Evolutionary conservation across 2,113 vertebrate species (phyloP).

Genomic region (Hucho hucho): DNA sequence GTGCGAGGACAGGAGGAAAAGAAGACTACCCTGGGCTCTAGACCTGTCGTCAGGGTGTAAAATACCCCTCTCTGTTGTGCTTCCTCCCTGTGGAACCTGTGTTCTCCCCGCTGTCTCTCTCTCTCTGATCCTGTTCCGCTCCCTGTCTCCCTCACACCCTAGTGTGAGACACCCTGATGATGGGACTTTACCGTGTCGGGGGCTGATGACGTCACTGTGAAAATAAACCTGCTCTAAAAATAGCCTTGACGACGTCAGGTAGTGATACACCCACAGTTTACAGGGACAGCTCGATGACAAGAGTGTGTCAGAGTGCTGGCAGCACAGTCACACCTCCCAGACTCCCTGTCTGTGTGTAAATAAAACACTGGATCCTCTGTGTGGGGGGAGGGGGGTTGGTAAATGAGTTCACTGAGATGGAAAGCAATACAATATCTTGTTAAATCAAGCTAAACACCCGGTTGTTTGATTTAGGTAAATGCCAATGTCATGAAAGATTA

Average conservation of each 20-base stretch:
- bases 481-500: too few species aligned
- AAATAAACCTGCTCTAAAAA: conserved; percentile 27
- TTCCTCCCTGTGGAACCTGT: conserved; percentile 1
- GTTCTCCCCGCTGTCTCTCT: not conserved
- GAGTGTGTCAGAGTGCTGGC: not conserved
- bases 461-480: too few species aligned
- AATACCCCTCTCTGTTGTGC: not conserved
- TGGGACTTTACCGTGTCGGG: conserved; percentile 19
- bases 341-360: not conserved
- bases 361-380: not conserved
- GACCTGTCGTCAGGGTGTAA: not conserved
- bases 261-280: not conserved
- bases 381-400: too few species aligned
- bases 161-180: conserved; percentile 12
- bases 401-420: too few species aligned
- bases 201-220: conserved; percentile 27
- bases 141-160: conserved; percentile 2
- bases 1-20: not conserved
- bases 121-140: not conserved
- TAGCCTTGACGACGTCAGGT: conserved; percentile 18
- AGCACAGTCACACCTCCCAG: not conserved
- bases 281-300: not conserved
- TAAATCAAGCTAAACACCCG: too few species aligned
- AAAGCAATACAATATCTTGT: too few species aligned
- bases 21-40: not conserved